Evolutionary conservation across 1,140 invertebrate species (phyloP).

Genomic region (Lutraria rhynchaena): DNA sequence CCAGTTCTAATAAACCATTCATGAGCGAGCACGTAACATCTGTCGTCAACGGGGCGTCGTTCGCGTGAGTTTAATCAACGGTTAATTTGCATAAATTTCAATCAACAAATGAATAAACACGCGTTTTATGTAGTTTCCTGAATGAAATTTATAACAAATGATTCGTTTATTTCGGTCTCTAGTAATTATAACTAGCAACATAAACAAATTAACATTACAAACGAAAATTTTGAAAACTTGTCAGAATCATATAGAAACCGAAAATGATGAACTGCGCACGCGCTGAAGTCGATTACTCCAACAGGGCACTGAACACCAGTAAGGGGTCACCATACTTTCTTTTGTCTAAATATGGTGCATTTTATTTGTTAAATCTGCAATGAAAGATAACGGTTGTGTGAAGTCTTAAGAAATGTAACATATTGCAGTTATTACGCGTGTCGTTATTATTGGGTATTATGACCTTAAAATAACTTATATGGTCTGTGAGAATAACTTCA

Average conservation of each 20-base stretch:
- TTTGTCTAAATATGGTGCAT: conserved; percentile 23
- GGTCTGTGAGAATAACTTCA: conserved; percentile 4
- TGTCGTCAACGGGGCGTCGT: no score
- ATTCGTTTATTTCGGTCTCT: no score
- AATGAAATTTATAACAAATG: no score
- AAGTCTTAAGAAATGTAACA: conserved; percentile 16
- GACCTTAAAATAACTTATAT: conserved; percentile 32
- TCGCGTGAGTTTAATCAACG: no score
- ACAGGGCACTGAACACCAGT: background rate
- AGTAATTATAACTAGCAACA: no score
- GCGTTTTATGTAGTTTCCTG: no score
- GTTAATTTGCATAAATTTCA: no score
- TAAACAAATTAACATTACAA: conserved; percentile 5
- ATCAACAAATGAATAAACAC: no score
- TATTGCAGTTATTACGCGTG: conserved; percentile 39
- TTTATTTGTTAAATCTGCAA: background rate
- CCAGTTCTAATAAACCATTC: no score
- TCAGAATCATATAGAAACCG: conserved; percentile 35
- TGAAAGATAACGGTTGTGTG: conserved; percentile 9
- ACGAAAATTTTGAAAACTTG: conserved; percentile 25
- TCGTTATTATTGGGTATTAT: conserved; percentile 13
- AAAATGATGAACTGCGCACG: conserved; percentile 33
- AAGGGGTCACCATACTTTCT: conserved; percentile 1
- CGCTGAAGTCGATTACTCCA: background rate
- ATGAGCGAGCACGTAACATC: no score